Evolutionary conservation across 2,888 invertebrate species (phyloP).

Genomic region (Monochamus alternatus): DNA sequence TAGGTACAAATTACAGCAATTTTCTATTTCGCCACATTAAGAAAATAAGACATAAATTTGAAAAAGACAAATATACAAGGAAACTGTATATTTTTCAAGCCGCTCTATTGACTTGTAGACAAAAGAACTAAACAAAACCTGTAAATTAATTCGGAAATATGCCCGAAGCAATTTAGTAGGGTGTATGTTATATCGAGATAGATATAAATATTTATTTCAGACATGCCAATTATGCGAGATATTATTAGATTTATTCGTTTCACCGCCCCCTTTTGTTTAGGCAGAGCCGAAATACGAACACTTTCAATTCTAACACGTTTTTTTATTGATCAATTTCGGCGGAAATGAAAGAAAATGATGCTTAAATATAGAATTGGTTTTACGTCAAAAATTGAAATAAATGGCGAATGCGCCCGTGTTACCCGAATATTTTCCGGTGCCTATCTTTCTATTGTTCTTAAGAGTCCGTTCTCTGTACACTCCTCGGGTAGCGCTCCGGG

Average conservation of each 20-base stretch:
- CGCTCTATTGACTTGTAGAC: conserved; percentile 3
- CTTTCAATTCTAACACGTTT: too few species aligned
- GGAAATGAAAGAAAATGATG: too few species aligned
- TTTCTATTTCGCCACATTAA: background rate
- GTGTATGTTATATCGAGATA: conserved; percentile 9
- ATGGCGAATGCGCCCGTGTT: background rate
- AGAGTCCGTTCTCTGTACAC: too few species aligned
- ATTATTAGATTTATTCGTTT: conserved; percentile 6
- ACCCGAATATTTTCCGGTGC: too few species aligned
- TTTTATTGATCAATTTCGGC: too few species aligned
- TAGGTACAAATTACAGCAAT: too few species aligned
- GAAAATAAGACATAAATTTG: background rate
- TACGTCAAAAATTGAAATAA: background rate
- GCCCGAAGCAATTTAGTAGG: conserved; percentile 9
- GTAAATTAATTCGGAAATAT: conserved; percentile 19
- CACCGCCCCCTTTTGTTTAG: background rate
- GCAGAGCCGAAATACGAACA: background rate
- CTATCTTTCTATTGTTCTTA: too few species aligned
- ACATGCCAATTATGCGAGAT: conserved; percentile 16
- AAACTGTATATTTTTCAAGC: conserved; percentile 2
- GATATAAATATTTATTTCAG: conserved; percentile 28
- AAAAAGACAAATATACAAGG: background rate
- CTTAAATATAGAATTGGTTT: too few species aligned
- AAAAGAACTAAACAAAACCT: conserved; percentile 10
- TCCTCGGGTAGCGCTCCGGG: too few species aligned